Base-by-base conservation (phyloP, 2,888 invertebrate species). In the Bellardia bayeri region DNA sequence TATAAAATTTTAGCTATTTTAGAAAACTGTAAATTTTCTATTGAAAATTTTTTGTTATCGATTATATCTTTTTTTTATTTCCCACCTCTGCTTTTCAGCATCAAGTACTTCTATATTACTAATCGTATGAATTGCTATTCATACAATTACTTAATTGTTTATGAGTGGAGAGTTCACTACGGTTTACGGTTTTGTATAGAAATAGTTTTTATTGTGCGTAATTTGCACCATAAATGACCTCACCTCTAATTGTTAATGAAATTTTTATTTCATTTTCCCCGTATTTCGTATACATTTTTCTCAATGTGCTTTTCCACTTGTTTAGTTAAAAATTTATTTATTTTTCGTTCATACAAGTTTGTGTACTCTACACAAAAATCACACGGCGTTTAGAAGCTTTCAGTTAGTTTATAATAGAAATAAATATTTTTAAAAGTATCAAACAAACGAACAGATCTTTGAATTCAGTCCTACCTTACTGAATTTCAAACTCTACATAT, bases 231-330 rank as follows among this genome's bases (percentile, higher is more conserved):
- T 54, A 64, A 80, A 86, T 86, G 86, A 83, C 66, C 86, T 86
- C 86, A 86, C 58, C 75, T 79, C 56, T 75, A 82, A 68, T 86
- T 82, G 82, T 71, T 83, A 83, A 83, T 86, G 75, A 80, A 80
- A 71, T 58, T 76, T 83, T 79, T 71, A 58, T 71, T 79, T 56
- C n/a, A 64, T n/a, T 58, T 79, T 79, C 40, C 51, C n/a, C 11
- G 11, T 45, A 30, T 45, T 33, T 56, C 23, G 13, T 61, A n/a
- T 30, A 45, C 11, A n/a, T 74, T 30, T 42, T 78, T 45, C 30
- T 78, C 54, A 78, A 56, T 7, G 13, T 9, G 30, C 5, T 42
- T n/a, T 56, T n/a, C 13, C 16, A 54, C n/a, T 30, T 33, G n/a
- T 74, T 58, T 45, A 23, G 16, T 64, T 11, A 45, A 37, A 16